These are phyloP conservation scores for Cheiracanthium punctorium DNA, from an alignment of 2,888 invertebrate genomes.

Conservation along the genomic window DNA sequence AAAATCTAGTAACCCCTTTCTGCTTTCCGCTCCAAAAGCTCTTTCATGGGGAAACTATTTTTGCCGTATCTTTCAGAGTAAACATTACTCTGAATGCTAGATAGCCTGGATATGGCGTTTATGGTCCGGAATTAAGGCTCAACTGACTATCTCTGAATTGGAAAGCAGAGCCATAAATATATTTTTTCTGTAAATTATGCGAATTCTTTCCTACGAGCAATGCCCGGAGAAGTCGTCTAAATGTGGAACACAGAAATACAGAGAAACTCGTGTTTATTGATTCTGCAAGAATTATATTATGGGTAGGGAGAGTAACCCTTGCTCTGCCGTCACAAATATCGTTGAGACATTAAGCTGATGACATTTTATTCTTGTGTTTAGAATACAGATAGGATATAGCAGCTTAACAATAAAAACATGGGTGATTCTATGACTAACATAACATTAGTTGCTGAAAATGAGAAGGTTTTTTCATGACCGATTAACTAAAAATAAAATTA, in stretches of 20 bases:
- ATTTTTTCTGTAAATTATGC: conserved; percentile 57
- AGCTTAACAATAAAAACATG: no score
- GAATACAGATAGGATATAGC: no score
- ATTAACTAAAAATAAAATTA: no score
- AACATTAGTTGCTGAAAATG: no score
- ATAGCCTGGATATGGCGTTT: conserved; percentile 57
- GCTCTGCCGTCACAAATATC: no score
- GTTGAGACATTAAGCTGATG: no score
- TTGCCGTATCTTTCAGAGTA: conserved; percentile 51
- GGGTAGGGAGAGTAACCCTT: no score
- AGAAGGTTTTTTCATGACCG: no score
- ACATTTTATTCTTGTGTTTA: no score
- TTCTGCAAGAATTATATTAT: conserved; percentile 8
- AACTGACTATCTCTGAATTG: conserved; percentile 37
- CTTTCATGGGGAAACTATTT: conserved; percentile 26
- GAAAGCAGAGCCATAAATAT: conserved; percentile 53
- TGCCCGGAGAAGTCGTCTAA: no score
- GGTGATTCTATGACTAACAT: no score
- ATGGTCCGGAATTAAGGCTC: conserved; percentile 63
- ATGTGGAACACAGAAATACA: no score
- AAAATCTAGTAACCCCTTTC: conserved; percentile 27
- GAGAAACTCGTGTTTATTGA: conserved; percentile 39
- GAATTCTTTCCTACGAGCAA: conserved; percentile 32
- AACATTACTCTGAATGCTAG: conserved; percentile 65
- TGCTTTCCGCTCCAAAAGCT: conserved; percentile 21